Evolutionary conservation across 2,113 vertebrate genomes (phyloP).

Genomic region (Laticauda colubrina): DNA sequence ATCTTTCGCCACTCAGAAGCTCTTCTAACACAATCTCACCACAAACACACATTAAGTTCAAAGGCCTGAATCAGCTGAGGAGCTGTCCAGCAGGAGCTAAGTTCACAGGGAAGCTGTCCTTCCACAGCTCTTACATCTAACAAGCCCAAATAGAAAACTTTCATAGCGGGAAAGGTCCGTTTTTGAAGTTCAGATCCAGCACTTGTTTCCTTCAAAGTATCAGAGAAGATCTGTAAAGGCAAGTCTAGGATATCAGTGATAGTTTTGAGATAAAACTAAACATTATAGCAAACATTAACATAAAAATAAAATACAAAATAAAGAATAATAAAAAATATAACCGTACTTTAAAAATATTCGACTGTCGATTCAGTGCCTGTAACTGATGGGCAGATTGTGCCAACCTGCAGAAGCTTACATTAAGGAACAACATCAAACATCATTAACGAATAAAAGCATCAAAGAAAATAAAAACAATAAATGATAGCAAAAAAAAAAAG

Average conservation of each 20-base stretch:
- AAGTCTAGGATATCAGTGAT: neutral
- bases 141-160: neutral
- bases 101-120: neutral
- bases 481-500: neutral
- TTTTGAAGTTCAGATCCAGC: neutral
- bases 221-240: neutral
- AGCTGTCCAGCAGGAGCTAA: neutral
- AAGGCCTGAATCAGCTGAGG: neutral
- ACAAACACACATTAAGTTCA: neutral
- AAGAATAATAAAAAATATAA: neutral
- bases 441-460: neutral
- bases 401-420: neutral
- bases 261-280: neutral
- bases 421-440: neutral
- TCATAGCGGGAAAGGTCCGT: neutral
- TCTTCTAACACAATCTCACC: neutral
- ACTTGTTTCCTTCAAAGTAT: neutral
- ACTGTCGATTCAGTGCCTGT: neutral
- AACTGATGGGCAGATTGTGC: neutral
- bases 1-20: neutral
- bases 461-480: neutral
- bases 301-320: neutral
- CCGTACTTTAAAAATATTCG: neutral
- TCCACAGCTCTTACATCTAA: neutral
- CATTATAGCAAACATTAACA: neutral